Conservation (phyloP, 1,140 invertebrate species). For the Magallana gigas region DNA sequence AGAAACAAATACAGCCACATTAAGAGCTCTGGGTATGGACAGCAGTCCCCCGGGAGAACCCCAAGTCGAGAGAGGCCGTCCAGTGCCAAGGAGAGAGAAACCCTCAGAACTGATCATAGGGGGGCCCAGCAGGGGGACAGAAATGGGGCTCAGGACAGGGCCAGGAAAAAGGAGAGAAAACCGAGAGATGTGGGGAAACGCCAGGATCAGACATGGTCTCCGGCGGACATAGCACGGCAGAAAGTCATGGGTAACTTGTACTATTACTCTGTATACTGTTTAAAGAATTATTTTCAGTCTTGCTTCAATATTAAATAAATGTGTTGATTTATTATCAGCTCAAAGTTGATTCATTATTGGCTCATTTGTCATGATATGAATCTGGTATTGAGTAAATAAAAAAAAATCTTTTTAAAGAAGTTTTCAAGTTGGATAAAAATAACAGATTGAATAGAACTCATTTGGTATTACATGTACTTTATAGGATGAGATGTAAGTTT, state of each 20-base stretch:
- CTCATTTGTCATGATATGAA: too few species aligned
- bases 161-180: constrained; percentile 6
- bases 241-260: constrained; percentile 41
- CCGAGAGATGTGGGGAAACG: not conserved
- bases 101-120: constrained; percentile 17
- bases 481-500: not conserved
- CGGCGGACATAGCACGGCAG: constrained; percentile 62
- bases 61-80: constrained; percentile 37
- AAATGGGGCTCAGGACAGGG: not conserved
- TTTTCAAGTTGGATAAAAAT: too few species aligned
- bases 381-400: too few species aligned
- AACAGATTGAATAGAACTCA: too few species aligned
- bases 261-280: too few species aligned
- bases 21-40: constrained; percentile 73
- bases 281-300: too few species aligned
- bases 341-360: too few species aligned
- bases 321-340: too few species aligned
- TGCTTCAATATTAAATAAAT: too few species aligned
- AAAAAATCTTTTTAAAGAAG: too few species aligned
- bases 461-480: too few species aligned
- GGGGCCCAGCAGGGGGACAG: constrained; percentile 29
- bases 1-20: constrained; percentile 63
- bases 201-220: constrained; percentile 59
- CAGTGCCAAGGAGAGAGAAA: constrained; percentile 3
- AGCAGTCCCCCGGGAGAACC: constrained; percentile 56